A percentile compares a stretch with the other conserved stretches of the same genome.
Evolutionary conservation across 1,140 invertebrate genomes (phyloP).

Genomic region (Pemphigus obesinymphae): DNA sequence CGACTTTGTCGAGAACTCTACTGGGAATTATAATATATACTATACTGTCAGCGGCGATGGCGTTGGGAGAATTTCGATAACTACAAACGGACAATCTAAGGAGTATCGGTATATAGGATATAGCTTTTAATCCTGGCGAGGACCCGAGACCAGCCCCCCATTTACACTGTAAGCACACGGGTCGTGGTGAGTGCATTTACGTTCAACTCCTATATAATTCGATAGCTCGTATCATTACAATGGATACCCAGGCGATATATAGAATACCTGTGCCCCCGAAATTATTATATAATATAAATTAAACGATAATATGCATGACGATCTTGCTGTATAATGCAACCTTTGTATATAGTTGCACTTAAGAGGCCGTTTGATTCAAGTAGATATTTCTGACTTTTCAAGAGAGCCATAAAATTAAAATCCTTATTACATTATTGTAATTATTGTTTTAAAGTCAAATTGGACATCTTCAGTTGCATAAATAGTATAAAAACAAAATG

Average conservation of each 20-base stretch:
- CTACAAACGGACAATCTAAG: constrained; percentile 1
- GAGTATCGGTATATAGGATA: neutral
- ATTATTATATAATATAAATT: no score
- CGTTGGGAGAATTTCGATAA: neutral
- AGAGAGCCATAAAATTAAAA: no score
- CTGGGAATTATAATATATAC: neutral
- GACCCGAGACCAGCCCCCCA: neutral
- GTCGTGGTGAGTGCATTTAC: neutral
- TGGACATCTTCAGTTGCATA: no score
- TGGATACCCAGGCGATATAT: neutral
- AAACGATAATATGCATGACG: no score
- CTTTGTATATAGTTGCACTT: no score
- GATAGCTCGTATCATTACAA: neutral
- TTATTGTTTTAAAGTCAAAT: no score
- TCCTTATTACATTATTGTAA: no score
- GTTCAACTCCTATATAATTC: neutral
- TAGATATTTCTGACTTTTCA: no score
- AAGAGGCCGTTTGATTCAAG: no score
- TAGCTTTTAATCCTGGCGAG: neutral
- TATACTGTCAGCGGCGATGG: neutral
- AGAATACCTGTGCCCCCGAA: no score
- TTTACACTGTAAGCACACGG: neutral
- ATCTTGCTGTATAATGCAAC: no score
- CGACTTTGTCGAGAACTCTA: neutral
- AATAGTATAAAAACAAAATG: no score